Evolutionary conservation across 2,797 vertebrate species (phyloP), one percentile per base, ranked within the genome.

Genomic region (Eupleurogrammus muticus): DNA sequence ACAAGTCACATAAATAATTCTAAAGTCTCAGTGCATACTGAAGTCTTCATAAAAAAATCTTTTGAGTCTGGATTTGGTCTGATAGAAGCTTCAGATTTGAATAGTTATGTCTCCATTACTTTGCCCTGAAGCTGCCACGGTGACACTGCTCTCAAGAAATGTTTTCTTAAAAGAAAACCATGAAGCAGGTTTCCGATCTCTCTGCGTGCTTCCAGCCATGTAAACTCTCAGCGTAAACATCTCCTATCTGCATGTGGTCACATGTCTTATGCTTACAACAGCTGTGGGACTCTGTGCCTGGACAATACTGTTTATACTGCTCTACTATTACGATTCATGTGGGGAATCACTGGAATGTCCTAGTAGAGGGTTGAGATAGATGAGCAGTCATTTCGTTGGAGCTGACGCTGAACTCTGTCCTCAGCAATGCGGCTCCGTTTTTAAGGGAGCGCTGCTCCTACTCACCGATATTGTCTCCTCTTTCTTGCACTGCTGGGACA

Each of bases 401-500:
- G 14, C 40, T 48, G 63, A 28, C 20, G 42, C 56, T 24, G 9
- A 50, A 5, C 23, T 54, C 23, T 14, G 58, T 66, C 19, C 32
- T 68, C 14, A 7, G 38, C 5, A 44, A 10, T 48, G 28, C 12
- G 5, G 20, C 23, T 46, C 35, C 20, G 46, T 38, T 59, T 40
- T 65, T 21, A 35, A 36, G 4, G 34, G 16, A 7, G 3, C 3
- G 14, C 21, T 23, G 7, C 36, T 47, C 20, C 11, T 32, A 55
- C 96, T 96, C 90, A 98, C 97, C 86, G 96, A 97, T 77, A 99
- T 96, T 93, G 94, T 96, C 40, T 96, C 93, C 65, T 99, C 97
- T 34, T 97, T 97, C 91, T 95, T 97, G 95, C 96, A 98, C 79
- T 98, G 97, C 75, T 96, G 96, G 1, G 97, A 97, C 79, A 99